Conservation (phyloP, 2,888 invertebrate species). For the Cephus rjabovi region DNA sequence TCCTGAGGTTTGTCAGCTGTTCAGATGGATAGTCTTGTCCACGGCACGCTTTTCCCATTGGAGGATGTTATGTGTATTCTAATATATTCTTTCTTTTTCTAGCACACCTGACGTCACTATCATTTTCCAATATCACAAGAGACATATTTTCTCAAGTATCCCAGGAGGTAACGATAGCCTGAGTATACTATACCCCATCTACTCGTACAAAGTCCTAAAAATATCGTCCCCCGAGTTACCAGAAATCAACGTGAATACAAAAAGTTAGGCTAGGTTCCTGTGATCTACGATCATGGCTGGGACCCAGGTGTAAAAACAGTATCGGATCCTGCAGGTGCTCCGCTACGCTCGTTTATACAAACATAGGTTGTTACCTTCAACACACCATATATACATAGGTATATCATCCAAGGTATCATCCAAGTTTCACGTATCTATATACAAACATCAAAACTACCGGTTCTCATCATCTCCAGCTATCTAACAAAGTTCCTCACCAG, state of each 20-base stretch:
- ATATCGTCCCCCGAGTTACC: neutral
- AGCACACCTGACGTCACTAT: neutral
- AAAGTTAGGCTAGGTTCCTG: neutral
- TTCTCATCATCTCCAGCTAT: neutral
- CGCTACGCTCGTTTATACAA: conserved; percentile 1
- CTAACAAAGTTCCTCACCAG: neutral
- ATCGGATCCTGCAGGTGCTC: conserved; percentile 1
- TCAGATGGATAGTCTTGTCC: conserved; percentile 15
- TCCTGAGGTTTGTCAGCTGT: conserved; percentile 21
- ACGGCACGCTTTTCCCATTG: conserved; percentile 4
- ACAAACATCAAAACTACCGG: neutral
- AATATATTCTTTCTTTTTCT: conserved; percentile 10
- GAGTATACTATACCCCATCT: neutral
- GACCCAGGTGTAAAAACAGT: neutral
- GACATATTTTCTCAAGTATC: neutral
- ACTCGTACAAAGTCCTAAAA: neutral
- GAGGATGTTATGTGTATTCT: neutral
- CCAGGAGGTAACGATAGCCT: neutral
- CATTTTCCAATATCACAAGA: neutral
- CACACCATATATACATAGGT: too few relatives aligned
- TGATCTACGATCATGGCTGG: neutral
- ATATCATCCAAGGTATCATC: neutral
- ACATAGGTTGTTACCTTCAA: neutral
- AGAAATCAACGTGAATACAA: neutral
- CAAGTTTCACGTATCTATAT: neutral